Evolutionary conservation across 1,140 invertebrate species (phyloP).

Genomic region (Babylonia areolata): DNA sequence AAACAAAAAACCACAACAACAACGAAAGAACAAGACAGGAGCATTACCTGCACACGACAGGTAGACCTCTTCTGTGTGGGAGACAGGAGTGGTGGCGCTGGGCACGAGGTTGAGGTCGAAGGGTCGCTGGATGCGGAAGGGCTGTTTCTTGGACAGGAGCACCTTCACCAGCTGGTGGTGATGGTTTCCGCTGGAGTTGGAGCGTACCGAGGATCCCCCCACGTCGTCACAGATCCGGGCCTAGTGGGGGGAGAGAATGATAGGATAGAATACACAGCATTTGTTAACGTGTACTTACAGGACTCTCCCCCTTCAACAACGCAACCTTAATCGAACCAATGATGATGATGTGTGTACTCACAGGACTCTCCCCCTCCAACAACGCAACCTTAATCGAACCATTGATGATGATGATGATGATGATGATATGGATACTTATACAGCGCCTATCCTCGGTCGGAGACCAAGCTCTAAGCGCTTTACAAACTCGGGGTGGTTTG

Average conservation of each 20-base stretch:
- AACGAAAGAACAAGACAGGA: background rate
- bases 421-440: no score
- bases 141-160: conserved; percentile 53
- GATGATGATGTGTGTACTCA: no score
- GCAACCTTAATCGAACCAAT: no score
- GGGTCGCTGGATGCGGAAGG: conserved; percentile 55
- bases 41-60: conserved; percentile 40
- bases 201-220: conserved; percentile 50
- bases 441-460: no score
- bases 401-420: no score
- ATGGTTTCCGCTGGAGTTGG: conserved; percentile 48
- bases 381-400: no score
- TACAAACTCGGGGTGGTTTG: no score
- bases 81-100: conserved; percentile 50
- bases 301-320: no score
- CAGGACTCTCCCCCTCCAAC: no score
- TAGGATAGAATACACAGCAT: no score
- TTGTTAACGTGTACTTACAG: no score
- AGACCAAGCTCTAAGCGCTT: no score
- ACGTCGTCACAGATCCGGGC: conserved; percentile 64
- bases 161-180: conserved; percentile 62
- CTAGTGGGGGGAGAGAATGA: conserved; percentile 14
- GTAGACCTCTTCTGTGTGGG: conserved; percentile 53
- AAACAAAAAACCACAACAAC: background rate
- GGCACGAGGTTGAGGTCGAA: conserved; percentile 65